Evolutionary conservation across 2,797 vertebrate genomes (phyloP), one percentile per base, ranked within the genome.

Genomic region (Enteromius treurensis): DNA sequence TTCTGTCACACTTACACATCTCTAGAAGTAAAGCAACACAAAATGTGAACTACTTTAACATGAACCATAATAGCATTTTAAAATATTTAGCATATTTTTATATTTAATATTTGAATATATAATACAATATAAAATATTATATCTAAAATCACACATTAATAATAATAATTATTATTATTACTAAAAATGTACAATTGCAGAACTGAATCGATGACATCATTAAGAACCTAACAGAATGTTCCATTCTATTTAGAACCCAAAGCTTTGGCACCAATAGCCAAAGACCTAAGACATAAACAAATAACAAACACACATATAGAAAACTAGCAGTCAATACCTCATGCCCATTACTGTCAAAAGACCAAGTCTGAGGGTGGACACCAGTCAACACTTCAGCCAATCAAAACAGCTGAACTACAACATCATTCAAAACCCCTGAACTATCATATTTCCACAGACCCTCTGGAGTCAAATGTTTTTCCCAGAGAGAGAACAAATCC

Each of bases 211-310:
- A 55, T 55, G 73, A 37, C 49, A 75, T 74, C 32, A 75, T 75
- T 23, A 64, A 62, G 23, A 37, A 68, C 64, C 17, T n/a, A 49
- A 79, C 4, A 34, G 42, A 79, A 67, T 17, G 77, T 51, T 67
- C 21, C 14, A 4, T 49, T 79, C 45, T 19, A 79, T 79, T 79
- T 68, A 67, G 77, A 79, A 79, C 45, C 62, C 42, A 79, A 49
- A 68, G 47, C 45, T 79, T 79, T 67, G 45, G 21, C 45, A 67
- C 26, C 49, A 49, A 67, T 15, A 19, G 21, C 47, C 34, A 42
- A 69, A 69, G 5, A 69, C 21, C 7, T 42, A 42, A 8, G 40
- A 42, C 40, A 8, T 42, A 42, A 29, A 55, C 69, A 69, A 69
- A 69, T 55, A 11, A 81, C 69, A 77, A 47, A 74, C 62, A 70